A percentile compares a stretch with the other conserved stretches of the same genome.
phyloP scores from a whole-genome alignment of 2,888 invertebrate genomes.

The Melieria omissa region DNA sequence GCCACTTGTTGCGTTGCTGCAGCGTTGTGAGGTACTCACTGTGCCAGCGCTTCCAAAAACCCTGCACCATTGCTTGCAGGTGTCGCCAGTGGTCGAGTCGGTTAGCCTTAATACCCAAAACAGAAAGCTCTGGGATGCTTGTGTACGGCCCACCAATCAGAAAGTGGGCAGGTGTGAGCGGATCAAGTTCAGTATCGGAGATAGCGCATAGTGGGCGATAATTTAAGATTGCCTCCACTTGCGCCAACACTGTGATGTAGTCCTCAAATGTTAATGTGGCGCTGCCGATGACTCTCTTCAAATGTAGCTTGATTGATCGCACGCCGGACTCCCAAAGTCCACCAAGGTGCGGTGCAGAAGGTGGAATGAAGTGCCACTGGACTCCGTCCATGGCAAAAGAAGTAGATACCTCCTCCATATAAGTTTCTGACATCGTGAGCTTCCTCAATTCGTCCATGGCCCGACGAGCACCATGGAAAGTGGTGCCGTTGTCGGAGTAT shows the following conservation, averaged over 20 bases:
- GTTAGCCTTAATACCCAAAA: too few relatives aligned
- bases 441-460: constrained; percentile 16
- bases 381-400: constrained; percentile 30
- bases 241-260: not conserved
- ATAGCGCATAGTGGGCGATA: too few relatives aligned
- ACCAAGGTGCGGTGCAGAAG: constrained; percentile 38
- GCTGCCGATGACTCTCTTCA: constrained; percentile 1
- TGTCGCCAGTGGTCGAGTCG: too few relatives aligned
- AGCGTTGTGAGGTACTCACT: too few relatives aligned
- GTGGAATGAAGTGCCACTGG: constrained; percentile 41
- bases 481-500: constrained; percentile 35
- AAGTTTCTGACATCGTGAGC: constrained; percentile 12
- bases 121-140: too few relatives aligned
- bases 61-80: too few relatives aligned
- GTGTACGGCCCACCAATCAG: too few relatives aligned
- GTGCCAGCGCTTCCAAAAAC: too few relatives aligned
- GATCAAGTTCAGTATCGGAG: too few relatives aligned
- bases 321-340: constrained; percentile 40
- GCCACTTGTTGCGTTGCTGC: too few relatives aligned
- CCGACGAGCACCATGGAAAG: constrained; percentile 31
- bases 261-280: not conserved
- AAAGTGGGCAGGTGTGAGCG: too few relatives aligned
- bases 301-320: constrained; percentile 3
- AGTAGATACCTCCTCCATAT: constrained; percentile 17
- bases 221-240: not conserved